Evolutionary conservation across 2,797 vertebrate genomes (phyloP).

Genomic region (Sebastiscus albofasciatus): DNA sequence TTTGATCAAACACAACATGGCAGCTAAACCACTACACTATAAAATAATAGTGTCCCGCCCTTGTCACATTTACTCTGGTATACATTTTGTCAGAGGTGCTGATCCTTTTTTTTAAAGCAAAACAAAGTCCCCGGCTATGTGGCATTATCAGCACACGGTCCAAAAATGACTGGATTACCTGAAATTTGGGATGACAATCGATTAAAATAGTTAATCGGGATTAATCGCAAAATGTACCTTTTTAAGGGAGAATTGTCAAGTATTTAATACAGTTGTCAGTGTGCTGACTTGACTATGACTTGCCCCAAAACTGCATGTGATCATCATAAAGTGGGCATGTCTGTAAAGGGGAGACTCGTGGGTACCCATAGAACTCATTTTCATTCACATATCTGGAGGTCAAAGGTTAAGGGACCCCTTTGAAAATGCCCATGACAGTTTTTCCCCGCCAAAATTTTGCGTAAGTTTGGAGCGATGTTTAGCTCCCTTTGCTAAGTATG

Average conservation of each 20-base stretch:
- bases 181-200: not conserved
- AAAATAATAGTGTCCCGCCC: constrained; percentile 14
- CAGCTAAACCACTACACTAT: constrained; percentile 45
- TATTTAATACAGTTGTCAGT: not conserved
- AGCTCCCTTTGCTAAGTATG: too few species aligned
- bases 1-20: constrained; percentile 56
- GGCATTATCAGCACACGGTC: constrained; percentile 22
- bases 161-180: constrained; percentile 16
- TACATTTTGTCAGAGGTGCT: constrained; percentile 53
- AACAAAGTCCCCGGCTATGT: constrained; percentile 26
- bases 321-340: too few species aligned
- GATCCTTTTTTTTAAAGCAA: constrained; percentile 27
- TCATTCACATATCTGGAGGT: not conserved
- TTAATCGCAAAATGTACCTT: too few species aligned
- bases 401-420: too few species aligned
- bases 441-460: rapidly evolving
- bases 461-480: too few species aligned
- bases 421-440: too few species aligned
- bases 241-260: not conserved
- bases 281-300: too few species aligned
- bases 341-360: too few species aligned
- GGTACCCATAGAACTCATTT: not conserved
- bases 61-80: constrained; percentile 51
- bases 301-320: too few species aligned
- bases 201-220: too few species aligned